Conservation (phyloP, 1,140 invertebrate species). For the Paralvinella palmiformis region DNA sequence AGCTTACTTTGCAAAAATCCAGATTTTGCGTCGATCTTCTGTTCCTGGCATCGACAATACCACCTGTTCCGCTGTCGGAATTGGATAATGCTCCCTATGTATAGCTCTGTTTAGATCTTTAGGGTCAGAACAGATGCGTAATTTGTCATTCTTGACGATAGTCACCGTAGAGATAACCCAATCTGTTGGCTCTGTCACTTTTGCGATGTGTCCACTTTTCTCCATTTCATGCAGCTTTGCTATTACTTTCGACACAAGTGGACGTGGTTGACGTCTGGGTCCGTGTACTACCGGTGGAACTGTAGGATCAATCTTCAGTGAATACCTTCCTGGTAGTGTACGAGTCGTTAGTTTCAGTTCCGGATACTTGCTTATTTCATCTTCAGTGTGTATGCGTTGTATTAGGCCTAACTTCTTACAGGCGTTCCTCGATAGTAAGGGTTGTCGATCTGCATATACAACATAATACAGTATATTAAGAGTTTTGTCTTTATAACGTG, state of each 20-base stretch:
- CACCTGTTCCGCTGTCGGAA: constrained; percentile 24
- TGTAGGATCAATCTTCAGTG: too few relatives aligned
- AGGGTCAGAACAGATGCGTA: constrained; percentile 20
- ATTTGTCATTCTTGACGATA: background rate
- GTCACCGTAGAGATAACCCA: constrained; percentile 12
- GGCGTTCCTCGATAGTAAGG: background rate
- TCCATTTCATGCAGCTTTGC: background rate
- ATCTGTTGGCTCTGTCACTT: constrained; percentile 11
- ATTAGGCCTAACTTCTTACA: background rate
- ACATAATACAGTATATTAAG: too few relatives aligned
- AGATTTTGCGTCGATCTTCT: background rate
- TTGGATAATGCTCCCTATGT: constrained; percentile 20
- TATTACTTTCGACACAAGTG: background rate
- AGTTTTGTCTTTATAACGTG: too few relatives aligned
- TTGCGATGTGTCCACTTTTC: background rate
- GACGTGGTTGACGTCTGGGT: background rate
- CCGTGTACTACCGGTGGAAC: background rate
- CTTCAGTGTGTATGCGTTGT: background rate
- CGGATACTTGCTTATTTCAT: background rate
- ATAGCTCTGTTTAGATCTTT: constrained; percentile 24
- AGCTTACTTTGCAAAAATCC: background rate
- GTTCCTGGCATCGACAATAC: background rate
- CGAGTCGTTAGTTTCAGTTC: background rate
- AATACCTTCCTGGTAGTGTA: background rate
- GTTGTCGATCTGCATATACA: background rate